Evolutionary conservation across 2,888 invertebrate species (phyloP), one percentile per base, ranked within the genome.

Genomic region (Hypomecis atomaria): DNA sequence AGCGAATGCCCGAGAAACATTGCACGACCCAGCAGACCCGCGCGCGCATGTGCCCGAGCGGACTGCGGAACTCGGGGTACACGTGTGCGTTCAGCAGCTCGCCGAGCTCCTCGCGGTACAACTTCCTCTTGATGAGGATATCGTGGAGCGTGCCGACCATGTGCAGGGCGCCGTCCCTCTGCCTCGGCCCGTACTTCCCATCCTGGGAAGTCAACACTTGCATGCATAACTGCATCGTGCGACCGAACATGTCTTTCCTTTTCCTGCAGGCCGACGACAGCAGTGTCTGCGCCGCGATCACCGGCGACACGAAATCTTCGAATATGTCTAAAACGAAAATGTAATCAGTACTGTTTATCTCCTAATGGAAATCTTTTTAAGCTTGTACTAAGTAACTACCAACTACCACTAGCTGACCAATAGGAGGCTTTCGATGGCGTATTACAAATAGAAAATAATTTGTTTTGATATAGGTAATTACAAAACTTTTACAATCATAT

Each of bases 121-220:
- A 87, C 76, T 97, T 96, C 89, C 98, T 98, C 89, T 98, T 98
- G 67, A 98, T 92, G n/a, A 99, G 92, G 55, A 98, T 95, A 78
- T 98, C 97, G 48, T 98, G 98, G 49, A 99, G 93, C 1, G 98
- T 96, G 53, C 99, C 99, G 69, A 97, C 96, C 98, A 99, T 99
- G 85, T 99, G 99, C 13, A 99, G 91, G 7, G 98, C 99, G n/a
- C 99, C 99, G 88, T 99, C 99, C 82, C 97, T 97, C 83, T 98
- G 97, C 65, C 96, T 94, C 4, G 91, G 87, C 0, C 86, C 86
- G 69, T 87, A 87, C 55, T 88, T 88, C 6, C 83, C 85, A 54
- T 81, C 79, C 73, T 86, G 88, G 63, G 81, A 82, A 11, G 88
- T 88, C 49, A 90, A 77, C 40, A 98, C 96, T 90, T 97, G 96